Evolutionary conservation across 2,113 vertebrate genomes (phyloP), one percentile per base, ranked within the genome.

Genomic region (Menidia beryllina): DNA sequence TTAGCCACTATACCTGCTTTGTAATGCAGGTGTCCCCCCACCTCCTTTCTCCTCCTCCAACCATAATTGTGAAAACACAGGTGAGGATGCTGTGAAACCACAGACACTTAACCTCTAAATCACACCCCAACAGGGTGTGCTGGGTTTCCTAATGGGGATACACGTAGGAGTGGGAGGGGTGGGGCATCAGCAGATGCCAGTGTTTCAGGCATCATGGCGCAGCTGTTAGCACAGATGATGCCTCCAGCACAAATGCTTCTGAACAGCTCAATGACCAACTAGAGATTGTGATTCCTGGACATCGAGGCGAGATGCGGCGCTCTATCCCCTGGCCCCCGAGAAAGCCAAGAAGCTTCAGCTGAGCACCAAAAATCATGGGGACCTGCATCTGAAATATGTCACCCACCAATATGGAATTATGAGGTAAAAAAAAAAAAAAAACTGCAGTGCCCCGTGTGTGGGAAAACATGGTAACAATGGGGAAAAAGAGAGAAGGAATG

Each of bases 151-250:
- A 50, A 81, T 50, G 63, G 67, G 7, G 54, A 30, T 27, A 66
- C 9, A 17, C 45, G 20, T 26, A 30, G 49, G 34, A 15, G 36
- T 27, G 43, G 25, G 19, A 30, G 23, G 19, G 7, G 52, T 14
- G 21, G 58, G 72, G 21, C 20, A 26, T 70, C 54, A 78, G 86
- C 91, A 93, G 90, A 92, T 92, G 93, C 89, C 88, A 69, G 58
- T 13, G 77, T 88, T 88, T 77, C 72, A 77, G 61, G 85, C 63
- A 79, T 74, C 84, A 88, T 72, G 72, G 64, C 70, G 71, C 93
- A 93, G 87, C 90, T 93, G 93, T 91, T 83, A 55, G 72, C 71
- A 23, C 90, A 92, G 91, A 94, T 91, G 92, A 93, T 72, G 88
- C 84, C 79, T 68, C 69, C 24, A 45, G 60, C 41, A 55, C 38